These are phyloP conservation scores for Ecdyonurus torrentis DNA, from an alignment of 2,888 invertebrate genomes.

Conservation along the genomic window DNA sequence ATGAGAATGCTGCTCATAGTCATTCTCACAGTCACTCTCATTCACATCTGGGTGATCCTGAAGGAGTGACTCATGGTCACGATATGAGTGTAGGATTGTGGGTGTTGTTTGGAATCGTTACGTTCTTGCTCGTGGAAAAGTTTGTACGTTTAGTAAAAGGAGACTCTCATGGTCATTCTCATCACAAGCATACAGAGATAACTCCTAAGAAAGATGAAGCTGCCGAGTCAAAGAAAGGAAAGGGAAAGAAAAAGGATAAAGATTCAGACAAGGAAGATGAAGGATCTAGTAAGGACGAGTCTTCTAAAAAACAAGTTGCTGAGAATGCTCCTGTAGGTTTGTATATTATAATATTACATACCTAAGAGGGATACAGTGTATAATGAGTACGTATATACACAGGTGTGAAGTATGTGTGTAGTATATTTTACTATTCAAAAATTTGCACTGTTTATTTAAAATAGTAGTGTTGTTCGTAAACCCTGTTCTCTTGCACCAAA, in stretches of 20 bases:
- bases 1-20: constrained; percentile 12
- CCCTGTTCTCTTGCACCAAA: too few species aligned
- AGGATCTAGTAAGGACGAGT: background rate
- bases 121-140: constrained; percentile 89
- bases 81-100: constrained; percentile 88
- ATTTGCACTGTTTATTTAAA: too few species aligned
- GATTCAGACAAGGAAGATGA: constrained; percentile 15
- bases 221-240: background rate
- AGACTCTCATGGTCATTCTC: constrained; percentile 61
- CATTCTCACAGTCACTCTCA: constrained; percentile 30
- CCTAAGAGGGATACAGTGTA: too few species aligned
- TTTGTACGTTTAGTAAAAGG: constrained; percentile 73
- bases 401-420: too few species aligned
- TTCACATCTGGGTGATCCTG: constrained; percentile 17
- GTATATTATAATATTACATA: too few species aligned
- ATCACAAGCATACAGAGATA: constrained; percentile 23
- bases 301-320: background rate
- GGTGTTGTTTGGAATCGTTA: constrained; percentile 83
- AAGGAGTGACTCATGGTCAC: constrained; percentile 32
- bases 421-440: too few species aligned
- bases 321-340: background rate
- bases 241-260: constrained; percentile 14
- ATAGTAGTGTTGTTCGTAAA: too few species aligned
- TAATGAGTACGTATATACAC: too few species aligned
- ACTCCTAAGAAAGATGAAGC: constrained; percentile 8